These are phyloP conservation scores for Holothuria glaberrima DNA, from an alignment of 35 echinoderm and acorn worm species.

Conservation along the genomic window DNA sequence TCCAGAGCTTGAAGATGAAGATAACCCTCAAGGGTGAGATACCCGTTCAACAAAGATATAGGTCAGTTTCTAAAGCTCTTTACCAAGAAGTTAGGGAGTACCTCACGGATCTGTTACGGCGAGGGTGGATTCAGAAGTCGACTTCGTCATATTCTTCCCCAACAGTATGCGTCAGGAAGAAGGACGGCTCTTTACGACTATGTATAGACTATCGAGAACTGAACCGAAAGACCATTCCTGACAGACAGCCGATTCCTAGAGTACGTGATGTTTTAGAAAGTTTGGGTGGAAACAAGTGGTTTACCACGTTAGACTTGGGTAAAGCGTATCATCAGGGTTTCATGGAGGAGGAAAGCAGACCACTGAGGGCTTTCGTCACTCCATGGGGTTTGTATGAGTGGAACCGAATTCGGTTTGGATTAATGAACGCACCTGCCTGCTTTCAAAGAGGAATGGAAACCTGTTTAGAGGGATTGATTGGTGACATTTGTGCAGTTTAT, in stretches of 20 bases:
- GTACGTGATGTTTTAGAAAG: constrained; percentile 61
- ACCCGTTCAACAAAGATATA: neutral
- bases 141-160: constrained; percentile 64
- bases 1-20: neutral
- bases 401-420: neutral
- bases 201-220: constrained; percentile 70
- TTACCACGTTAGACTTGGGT: constrained; percentile 59
- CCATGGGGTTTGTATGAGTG: constrained; percentile 60
- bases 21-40: neutral
- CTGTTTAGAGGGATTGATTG: neutral
- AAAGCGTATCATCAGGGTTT: constrained; percentile 82
- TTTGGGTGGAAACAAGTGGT: constrained; percentile 36
- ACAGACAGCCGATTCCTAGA: constrained; percentile 70
- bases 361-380: constrained; percentile 61
- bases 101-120: constrained; percentile 43
- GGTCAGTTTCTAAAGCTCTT: constrained; percentile 2
- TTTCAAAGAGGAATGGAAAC: neutral
- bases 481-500: neutral
- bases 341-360: constrained; percentile 53
- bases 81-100: constrained; percentile 10
- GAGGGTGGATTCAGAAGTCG: constrained; percentile 67
- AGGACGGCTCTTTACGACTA: constrained; percentile 56
- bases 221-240: constrained; percentile 60
- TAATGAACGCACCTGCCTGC: neutral
- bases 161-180: constrained; percentile 72